A percentile compares a stretch with the other conserved stretches of the same genome.
Conservation (phyloP, 2,888 invertebrate species). For the Furcula furcula region DNA sequence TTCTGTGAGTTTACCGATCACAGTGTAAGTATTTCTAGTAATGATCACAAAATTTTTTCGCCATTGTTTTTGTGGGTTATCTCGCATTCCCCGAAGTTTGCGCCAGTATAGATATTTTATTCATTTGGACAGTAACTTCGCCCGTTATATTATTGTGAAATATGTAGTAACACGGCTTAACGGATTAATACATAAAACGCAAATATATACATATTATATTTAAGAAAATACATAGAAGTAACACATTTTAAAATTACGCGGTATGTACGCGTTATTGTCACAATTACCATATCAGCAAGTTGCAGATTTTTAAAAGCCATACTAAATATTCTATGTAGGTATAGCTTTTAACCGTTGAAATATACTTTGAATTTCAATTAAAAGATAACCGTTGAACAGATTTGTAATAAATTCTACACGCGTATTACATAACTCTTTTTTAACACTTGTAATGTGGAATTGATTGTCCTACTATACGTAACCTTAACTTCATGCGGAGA, state of each 20-base stretch:
- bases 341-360: background rate
- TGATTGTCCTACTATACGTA: too few species aligned
- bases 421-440: slow-evolving; percentile 13
- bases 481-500: too few species aligned
- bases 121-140: too few species aligned
- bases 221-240: too few species aligned
- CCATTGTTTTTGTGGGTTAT: background rate
- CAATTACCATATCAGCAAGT: background rate
- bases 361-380: slow-evolving; percentile 13
- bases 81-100: background rate
- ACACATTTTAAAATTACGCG: background rate
- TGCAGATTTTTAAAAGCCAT: background rate
- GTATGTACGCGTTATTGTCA: background rate
- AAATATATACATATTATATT: too few species aligned
- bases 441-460: slow-evolving; percentile 16
- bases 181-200: background rate
- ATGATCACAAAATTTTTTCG: too few species aligned
- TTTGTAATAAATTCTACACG: slow-evolving; percentile 17
- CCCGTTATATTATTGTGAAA: too few species aligned
- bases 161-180: too few species aligned
- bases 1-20: too few species aligned
- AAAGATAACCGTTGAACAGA: slow-evolving; percentile 12
- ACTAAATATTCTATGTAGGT: background rate
- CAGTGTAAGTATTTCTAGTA: too few species aligned
- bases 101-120: too few species aligned